phyloP scores from a whole-genome alignment of 2,888 invertebrate genomes.

The Sphaerophoria rueppellii region DNA sequence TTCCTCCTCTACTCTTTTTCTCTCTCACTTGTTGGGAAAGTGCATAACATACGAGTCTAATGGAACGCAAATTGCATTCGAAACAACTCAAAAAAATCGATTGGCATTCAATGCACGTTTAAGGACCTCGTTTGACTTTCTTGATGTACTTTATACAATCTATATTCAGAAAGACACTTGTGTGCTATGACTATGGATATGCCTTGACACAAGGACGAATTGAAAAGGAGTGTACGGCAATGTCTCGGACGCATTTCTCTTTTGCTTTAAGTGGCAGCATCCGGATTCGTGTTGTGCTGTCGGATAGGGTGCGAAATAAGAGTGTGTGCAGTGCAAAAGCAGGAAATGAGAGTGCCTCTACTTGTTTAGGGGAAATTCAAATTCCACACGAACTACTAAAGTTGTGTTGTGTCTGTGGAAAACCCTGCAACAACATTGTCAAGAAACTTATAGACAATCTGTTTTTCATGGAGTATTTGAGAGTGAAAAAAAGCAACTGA shows the following conservation, averaged over 20 bases:
- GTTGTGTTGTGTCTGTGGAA: slow-evolving; percentile 28
- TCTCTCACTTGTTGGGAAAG: slow-evolving; percentile 7
- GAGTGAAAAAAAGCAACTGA: too few relatives aligned
- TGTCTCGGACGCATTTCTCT: slow-evolving; percentile 19
- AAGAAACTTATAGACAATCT: slow-evolving; percentile 26
- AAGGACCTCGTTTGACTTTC: slow-evolving; percentile 33
- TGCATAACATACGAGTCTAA: slow-evolving; percentile 53
- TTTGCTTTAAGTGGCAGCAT: slow-evolving; percentile 33
- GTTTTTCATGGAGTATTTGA: slow-evolving; percentile 29
- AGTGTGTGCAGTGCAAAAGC: too few relatives aligned
- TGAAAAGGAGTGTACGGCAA: not conserved
- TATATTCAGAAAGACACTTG: not conserved
- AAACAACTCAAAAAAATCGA: slow-evolving; percentile 49
- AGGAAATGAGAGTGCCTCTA: slow-evolving; percentile 1
- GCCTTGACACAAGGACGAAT: slow-evolving; percentile 2
- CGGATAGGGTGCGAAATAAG: not conserved
- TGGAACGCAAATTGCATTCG: slow-evolving; percentile 57
- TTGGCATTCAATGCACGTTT: slow-evolving; percentile 52
- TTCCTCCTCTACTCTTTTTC: not conserved
- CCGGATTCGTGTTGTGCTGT: not conserved
- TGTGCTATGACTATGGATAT: not conserved
- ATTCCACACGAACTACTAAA: slow-evolving; percentile 24
- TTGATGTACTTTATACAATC: not conserved
- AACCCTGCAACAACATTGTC: slow-evolving; percentile 23
- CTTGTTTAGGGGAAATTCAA: slow-evolving; percentile 32